Conservation (phyloP, 2,113 vertebrate species). For the Solea solea region DNA sequence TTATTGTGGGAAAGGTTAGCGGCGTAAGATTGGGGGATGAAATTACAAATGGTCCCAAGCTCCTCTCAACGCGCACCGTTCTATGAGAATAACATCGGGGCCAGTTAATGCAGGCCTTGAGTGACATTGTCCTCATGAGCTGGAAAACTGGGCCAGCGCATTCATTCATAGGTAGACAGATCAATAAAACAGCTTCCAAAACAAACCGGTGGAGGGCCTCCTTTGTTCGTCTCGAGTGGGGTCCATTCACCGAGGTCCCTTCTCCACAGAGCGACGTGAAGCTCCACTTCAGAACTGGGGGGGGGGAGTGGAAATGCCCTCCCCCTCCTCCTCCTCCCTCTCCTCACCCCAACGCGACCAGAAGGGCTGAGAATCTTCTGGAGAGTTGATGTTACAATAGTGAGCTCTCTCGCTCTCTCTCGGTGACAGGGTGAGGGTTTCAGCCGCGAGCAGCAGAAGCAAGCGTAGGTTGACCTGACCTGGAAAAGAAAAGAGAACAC, state of each 20-base stretch:
- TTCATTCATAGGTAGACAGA: slow-evolving; percentile 75
- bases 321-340: slow-evolving; percentile 11
- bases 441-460: slow-evolving; percentile 51
- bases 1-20: slow-evolving; percentile 52
- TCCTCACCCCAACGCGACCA: slow-evolving; percentile 21
- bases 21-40: slow-evolving; percentile 37
- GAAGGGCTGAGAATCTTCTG: slow-evolving; percentile 60
- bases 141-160: slow-evolving; percentile 67
- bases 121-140: slow-evolving; percentile 73
- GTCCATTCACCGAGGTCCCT: slow-evolving; percentile 68
- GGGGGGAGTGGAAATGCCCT: slow-evolving; percentile 24
- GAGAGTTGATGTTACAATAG: slow-evolving; percentile 64
- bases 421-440: slow-evolving; percentile 56
- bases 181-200: slow-evolving; percentile 83
- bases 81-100: slow-evolving; percentile 51
- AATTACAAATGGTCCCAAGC: slow-evolving; percentile 52
- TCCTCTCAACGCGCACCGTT: slow-evolving; percentile 50
- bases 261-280: slow-evolving; percentile 55
- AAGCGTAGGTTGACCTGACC: slow-evolving; percentile 62
- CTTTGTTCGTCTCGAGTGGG: slow-evolving; percentile 74
- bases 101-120: slow-evolving; percentile 69
- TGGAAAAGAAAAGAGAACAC: slow-evolving; percentile 63
- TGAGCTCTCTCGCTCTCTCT: slow-evolving; percentile 49
- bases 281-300: slow-evolving; percentile 42
- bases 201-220: slow-evolving; percentile 78